Base-by-base conservation (phyloP, 2,113 vertebrate species). In the Oryzias javanicus region DNA sequence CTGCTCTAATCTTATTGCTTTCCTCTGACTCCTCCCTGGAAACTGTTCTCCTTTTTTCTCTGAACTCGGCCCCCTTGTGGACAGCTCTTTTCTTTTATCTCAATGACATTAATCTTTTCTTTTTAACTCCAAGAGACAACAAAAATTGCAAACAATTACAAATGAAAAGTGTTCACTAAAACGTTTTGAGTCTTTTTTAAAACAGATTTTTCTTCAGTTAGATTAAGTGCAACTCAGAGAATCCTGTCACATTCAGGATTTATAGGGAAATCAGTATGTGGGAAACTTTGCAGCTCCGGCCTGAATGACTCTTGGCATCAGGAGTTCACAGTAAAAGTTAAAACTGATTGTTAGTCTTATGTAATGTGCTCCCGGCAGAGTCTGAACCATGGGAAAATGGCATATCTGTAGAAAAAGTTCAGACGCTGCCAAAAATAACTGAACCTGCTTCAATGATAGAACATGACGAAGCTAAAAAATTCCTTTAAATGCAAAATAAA, bases 41-140 rank as follows among this genome's bases (percentile, higher is more conserved):
- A 25, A 54, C 16, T 24, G 17, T 25, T 45, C 13, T 66, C 14
- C 6, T 17, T 4, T 20, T 16, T 49, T 50, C 46, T 42, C 48
- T 69, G 48, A 42, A 24, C 60, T 74, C 71, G 52, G 69, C 72
- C 78, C 79, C 70, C 80, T 80, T 44, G 64, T 80, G 82, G 80
- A 65, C 24, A 29, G 16, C 15, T 18, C n/a, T 49, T 14, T 19
- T 25, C 60, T 45, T 50, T 25, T 10, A 1, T 65, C 44, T 57
- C 4, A 15, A 20, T 6, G 14, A 1, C n/a, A 50, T 52, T 20
- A 46, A 22, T 27, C 44, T 72, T 67, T 60, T 3, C 49, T 12
- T 55, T 18, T 72, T 44, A 25, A 18, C n/a, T 42, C 2, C 14
- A 0, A 14, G 25, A 65, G 13, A 54, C 63, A 70, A 69, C 72